Base-by-base conservation (phyloP, 2,797 vertebrate species). In the Rhynchotus rufescens region DNA sequence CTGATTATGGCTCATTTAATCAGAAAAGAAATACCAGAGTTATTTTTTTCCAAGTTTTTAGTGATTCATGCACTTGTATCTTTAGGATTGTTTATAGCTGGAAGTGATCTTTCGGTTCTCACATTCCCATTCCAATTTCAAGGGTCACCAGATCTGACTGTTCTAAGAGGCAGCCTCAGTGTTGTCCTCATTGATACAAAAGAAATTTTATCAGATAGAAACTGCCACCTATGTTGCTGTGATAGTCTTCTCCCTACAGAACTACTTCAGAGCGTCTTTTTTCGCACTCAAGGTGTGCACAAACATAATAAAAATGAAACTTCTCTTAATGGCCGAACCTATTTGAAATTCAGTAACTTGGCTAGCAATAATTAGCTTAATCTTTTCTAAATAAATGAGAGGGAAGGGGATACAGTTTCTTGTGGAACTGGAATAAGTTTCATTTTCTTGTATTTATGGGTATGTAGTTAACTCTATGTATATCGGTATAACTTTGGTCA, bases 271-370 rank as follows among this genome's bases (percentile, higher is more conserved):
- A 82, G 74, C 32, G 73, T 32, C 4, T 0, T 94, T 90, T 47
- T 47, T 47, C 47, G 76, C 28, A 16, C 19, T 54, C 40, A 71
- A 85, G 93, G 78, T 57, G 36, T 67, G 61, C 42, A 60, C 59
- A 71, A 82, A 80, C 80, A 59, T 84, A 86, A 94, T 83, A 66
- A 84, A 68, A 91, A 91, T 15, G 20, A 69, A 93, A 78, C 51
- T 86, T 72, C 61, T 80, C 11, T 59, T 92, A 85, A 92, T 92
- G 86, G 68, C 76, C 49, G 17, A 5, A 84, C 36, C 25, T 74
- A 65, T 22, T 36, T 0, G 1, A 92, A 65, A 64, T 77, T 88
- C 19, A 28, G 86, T 68, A 93, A 78, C 75, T 61, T 91, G 64
- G 67, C 76, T 68, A 72, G 28, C 66, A 80, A 54, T 68, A 92